Evolutionary conservation across 92 coral and sea anemone species (phyloP).

Genomic region (Umimayanthus kanabou): DNA sequence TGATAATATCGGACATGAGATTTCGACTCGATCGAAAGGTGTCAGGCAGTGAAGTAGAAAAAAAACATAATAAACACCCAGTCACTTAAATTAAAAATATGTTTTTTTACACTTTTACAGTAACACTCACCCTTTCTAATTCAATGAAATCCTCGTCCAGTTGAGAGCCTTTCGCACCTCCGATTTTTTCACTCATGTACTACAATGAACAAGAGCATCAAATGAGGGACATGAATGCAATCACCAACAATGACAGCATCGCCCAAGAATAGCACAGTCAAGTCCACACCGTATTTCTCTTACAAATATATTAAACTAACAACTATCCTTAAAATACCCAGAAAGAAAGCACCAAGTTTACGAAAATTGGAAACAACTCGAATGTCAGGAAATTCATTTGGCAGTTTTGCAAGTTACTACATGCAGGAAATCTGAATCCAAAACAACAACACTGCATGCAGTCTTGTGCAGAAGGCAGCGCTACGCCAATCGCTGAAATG

Average conservation of each 20-base stretch:
- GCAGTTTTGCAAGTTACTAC: slow-evolving; percentile 7
- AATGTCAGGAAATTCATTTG: background rate
- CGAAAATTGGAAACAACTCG: background rate
- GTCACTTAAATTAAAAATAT: no score
- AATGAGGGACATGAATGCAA: background rate
- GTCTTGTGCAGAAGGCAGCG: background rate
- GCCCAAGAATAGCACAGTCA: slow-evolving; percentile 25
- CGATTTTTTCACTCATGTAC: slow-evolving; percentile 99
- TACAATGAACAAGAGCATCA: slow-evolving; percentile 32
- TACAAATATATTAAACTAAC: background rate
- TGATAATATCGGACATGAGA: background rate
- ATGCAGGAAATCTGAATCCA: background rate
- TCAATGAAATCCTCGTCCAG: slow-evolving; percentile 92
- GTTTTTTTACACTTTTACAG: background rate
- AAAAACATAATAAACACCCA: background rate
- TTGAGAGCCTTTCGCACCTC: slow-evolving; percentile 92
- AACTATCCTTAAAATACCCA: background rate
- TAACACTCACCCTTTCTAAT: slow-evolving; percentile 82
- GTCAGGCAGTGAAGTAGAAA: background rate
- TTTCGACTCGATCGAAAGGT: background rate
- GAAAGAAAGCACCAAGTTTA: background rate
- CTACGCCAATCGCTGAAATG: background rate
- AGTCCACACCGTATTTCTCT: background rate
- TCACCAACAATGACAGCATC: background rate
- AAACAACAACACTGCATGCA: slow-evolving; percentile 9